Evolutionary conservation across 92 coral and sea anemone genomes (phyloP), one percentile per base, ranked within the genome.

Genomic region (Parazoanthus atlanticus): DNA sequence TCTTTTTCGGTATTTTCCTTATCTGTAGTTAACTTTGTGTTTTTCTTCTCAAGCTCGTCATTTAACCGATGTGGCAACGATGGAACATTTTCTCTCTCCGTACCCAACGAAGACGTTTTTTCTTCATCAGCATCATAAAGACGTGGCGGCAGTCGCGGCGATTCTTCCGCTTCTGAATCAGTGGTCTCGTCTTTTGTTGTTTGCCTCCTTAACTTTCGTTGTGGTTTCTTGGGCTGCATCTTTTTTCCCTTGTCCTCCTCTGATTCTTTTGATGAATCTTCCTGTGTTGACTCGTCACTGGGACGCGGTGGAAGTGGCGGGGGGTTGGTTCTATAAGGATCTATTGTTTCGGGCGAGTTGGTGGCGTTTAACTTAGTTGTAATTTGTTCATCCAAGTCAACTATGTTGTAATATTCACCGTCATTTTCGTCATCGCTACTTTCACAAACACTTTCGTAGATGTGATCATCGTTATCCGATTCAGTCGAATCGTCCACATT

Each of bases 391-490:
- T 84, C 78, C 13, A 70, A 11, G 5, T 84, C 87, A 40, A 28
- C 43, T 5, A 84, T 70, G 58, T 84, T 84, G 87, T 84, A 84
- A 30, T 84, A 84, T 28, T 70, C 87, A 41, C 65, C n/a, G 2
- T 19, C 79, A 34, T 11, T 52, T 8, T 47, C 77, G 19, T 84
- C 86, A 65, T 84, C 87, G 19, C 79, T 46, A 30, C 87, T 84
- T 43, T 83, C 86, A 29, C 87, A 84, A 8, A 84, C 87, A 69
- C 87, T 84, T 38, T 84, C 87, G 29, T 84, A 84, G 6, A 84
- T 46, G 64, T 84, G 87, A 47, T 40, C 56, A 70, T 84, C 87
- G 74, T 66, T 31, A 40, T 84, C 87, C 3, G 87, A 84, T 8
- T 75, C 79, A 36, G 52, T 34, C 43, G 79, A 36, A 8, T 32